These are phyloP conservation scores for Corynorhinus townsendii DNA, from an alignment of 2,113 vertebrate species.

Conservation along the genomic window DNA sequence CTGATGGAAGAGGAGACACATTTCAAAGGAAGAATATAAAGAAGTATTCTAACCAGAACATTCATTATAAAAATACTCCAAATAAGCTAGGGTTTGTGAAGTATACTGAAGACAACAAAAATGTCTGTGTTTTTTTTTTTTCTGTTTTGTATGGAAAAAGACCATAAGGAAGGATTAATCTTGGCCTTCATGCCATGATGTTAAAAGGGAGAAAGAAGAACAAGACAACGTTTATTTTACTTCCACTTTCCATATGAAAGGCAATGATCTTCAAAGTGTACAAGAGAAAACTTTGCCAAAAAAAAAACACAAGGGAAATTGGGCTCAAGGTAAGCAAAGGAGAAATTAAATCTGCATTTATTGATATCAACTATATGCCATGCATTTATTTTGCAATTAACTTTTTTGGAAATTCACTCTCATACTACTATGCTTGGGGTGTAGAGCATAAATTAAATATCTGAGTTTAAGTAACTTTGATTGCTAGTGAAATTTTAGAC, in stretches of 20 bases:
- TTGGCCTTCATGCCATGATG: neutral
- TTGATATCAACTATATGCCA: neutral
- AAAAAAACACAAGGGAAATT: no score
- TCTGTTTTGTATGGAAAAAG: neutral
- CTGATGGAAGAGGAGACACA: neutral
- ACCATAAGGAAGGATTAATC: neutral
- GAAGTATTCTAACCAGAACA: neutral
- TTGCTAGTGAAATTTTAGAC: neutral
- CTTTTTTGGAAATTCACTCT: neutral
- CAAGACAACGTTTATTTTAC: neutral
- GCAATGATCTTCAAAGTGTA: neutral
- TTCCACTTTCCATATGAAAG: slow-evolving; percentile 40
- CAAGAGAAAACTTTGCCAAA: neutral
- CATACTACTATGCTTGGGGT: neutral
- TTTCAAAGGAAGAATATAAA: slow-evolving; percentile 5
- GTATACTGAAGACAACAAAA: neutral
- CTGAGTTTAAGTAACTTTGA: neutral
- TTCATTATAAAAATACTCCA: neutral
- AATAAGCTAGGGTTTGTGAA: neutral
- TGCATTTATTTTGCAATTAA: neutral
- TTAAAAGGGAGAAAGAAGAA: neutral
- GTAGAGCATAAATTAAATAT: neutral
- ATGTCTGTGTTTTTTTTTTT: neutral
- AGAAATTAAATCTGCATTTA: neutral
- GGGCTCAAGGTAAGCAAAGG: neutral